A percentile compares a stretch with the other conserved stretches of the same genome.
phyloP scores from a whole-genome alignment of 1,140 invertebrate species.

The Phocides pigmalion region DNA sequence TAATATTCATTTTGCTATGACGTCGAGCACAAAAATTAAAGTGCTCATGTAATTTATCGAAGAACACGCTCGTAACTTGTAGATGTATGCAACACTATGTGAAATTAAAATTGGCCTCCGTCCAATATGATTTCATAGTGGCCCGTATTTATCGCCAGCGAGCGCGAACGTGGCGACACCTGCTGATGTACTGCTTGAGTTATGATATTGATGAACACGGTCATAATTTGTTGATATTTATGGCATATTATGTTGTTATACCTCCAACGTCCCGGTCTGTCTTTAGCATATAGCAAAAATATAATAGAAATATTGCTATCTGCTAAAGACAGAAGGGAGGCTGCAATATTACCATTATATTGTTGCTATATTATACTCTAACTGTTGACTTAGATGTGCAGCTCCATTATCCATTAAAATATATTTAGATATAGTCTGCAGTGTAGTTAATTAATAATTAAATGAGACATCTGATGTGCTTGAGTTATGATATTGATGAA shows the following conservation, averaged over 20 bases:
- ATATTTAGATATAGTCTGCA: too few species aligned
- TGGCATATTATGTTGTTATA: neutral
- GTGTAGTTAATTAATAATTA: too few species aligned
- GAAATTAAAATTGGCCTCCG: conserved; percentile 65
- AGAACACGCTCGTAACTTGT: conserved; percentile 42
- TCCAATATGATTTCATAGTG: conserved; percentile 64
- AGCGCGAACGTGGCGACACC: conserved; percentile 27
- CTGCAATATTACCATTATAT: too few species aligned
- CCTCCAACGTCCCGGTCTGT: too few species aligned
- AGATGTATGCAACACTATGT: conserved; percentile 57
- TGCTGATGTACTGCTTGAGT: conserved; percentile 24
- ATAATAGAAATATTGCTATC: too few species aligned
- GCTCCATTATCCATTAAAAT: too few species aligned
- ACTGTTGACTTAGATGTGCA: too few species aligned
- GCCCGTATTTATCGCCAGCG: conserved; percentile 52
- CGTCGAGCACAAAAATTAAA: neutral
- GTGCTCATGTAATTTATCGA: conserved; percentile 37
- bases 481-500: neutral
- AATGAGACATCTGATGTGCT: neutral
- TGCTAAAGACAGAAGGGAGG: too few species aligned
- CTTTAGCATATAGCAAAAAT: too few species aligned
- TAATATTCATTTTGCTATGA: neutral
- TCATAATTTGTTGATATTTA: neutral
- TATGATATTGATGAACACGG: neutral
- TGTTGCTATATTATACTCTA: too few species aligned